A percentile compares a stretch with the other conserved stretches of the same genome.
phyloP scores from a whole-genome alignment of 2,797 vertebrate species.

The Geotrypetes seraphini region DNA sequence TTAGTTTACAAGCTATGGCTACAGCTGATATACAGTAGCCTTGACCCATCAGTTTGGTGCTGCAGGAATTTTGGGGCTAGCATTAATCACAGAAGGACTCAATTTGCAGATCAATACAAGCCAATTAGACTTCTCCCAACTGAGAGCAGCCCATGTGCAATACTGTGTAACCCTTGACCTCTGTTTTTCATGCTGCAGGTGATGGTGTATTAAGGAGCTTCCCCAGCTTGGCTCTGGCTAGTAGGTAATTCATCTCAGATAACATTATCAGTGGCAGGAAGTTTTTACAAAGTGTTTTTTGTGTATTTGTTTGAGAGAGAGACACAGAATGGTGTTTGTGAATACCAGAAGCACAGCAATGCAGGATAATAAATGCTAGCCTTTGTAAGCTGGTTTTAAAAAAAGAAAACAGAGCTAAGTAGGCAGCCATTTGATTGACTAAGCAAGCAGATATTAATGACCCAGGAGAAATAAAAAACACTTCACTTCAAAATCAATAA shows the following conservation, averaged over 20 bases:
- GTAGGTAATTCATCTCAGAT: slow-evolving; percentile 15
- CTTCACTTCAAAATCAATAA: too few species aligned
- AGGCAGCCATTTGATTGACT: too few species aligned
- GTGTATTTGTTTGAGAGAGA: slow-evolving; percentile 2
- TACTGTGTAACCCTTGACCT: slow-evolving; percentile 32
- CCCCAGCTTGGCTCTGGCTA: not conserved
- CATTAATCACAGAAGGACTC: slow-evolving; percentile 49
- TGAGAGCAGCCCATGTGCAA: slow-evolving; percentile 21
- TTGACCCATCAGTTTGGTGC: slow-evolving; percentile 33
- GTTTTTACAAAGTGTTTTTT: not conserved
- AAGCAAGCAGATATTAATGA: too few species aligned
- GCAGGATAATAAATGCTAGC: too few species aligned
- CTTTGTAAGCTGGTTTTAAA: too few species aligned
- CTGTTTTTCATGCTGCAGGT: slow-evolving; percentile 20
- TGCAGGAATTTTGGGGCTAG: slow-evolving; percentile 14
- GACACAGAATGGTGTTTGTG: slow-evolving; percentile 1
- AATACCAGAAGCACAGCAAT: slow-evolving; percentile 4
- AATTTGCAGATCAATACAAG: slow-evolving; percentile 46
- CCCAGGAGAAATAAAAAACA: too few species aligned
- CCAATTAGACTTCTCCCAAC: slow-evolving; percentile 51
- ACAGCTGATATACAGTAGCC: slow-evolving; percentile 20
- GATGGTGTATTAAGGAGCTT: slow-evolving; percentile 8
- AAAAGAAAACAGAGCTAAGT: too few species aligned
- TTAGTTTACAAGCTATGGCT: slow-evolving; percentile 26
- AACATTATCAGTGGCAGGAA: slow-evolving; percentile 2